Conservation (phyloP, 2,888 invertebrate genomes). For the Cataglyphis albicans region DNA sequence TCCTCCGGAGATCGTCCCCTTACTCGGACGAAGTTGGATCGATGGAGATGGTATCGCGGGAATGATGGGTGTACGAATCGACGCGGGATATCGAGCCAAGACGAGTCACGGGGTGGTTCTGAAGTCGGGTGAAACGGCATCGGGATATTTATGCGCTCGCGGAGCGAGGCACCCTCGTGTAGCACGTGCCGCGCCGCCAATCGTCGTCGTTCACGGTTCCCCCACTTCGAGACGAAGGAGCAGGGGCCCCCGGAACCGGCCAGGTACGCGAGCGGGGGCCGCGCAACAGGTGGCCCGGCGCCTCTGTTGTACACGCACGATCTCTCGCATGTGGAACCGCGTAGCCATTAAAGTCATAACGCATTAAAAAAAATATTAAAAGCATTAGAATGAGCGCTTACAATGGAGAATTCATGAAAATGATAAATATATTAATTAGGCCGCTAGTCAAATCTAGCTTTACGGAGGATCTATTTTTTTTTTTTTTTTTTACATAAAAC, state of each 20-base stretch:
- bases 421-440: background rate
- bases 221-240: constrained; percentile 70
- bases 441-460: background rate
- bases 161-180: constrained; percentile 82
- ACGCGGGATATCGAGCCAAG: constrained; percentile 56
- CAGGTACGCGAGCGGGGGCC: constrained; percentile 76
- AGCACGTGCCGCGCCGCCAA: constrained; percentile 85
- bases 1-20: background rate
- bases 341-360: constrained; percentile 60
- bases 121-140: constrained; percentile 72
- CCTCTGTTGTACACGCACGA: constrained; percentile 64
- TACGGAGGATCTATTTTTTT: background rate
- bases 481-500: background rate
- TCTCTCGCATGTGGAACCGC: constrained; percentile 61
- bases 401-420: background rate
- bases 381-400: constrained; percentile 8
- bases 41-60: background rate
- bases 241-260: constrained; percentile 41
- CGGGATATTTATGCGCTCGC: constrained; percentile 83
- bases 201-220: constrained; percentile 64
- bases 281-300: constrained; percentile 83
- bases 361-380: constrained; percentile 17
- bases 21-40: background rate
- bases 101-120: constrained; percentile 80
- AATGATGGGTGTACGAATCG: background rate